Evolutionary conservation across 1,140 invertebrate genomes (phyloP).

Genomic region (Bombus pyrosoma): DNA sequence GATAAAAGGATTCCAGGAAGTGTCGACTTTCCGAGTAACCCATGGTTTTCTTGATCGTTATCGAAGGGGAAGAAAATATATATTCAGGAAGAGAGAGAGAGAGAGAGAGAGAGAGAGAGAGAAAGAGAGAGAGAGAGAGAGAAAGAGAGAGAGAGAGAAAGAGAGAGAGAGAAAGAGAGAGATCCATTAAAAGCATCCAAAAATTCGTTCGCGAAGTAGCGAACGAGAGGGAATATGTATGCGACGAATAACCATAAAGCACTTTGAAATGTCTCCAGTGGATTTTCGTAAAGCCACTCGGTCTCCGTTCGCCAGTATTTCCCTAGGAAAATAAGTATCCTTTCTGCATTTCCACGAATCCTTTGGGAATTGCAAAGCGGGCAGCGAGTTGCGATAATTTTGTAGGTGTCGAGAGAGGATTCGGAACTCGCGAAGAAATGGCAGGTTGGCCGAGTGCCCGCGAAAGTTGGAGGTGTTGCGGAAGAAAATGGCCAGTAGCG

Average conservation of each 20-base stretch:
- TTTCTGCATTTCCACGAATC: conserved; percentile 51
- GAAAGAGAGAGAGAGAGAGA: too few species aligned
- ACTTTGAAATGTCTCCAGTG: conserved; percentile 54
- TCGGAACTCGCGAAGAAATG: conserved; percentile 48
- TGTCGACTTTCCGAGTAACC: too few species aligned
- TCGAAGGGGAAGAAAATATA: neutral
- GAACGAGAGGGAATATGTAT: conserved; percentile 27
- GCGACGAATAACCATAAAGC: conserved; percentile 59
- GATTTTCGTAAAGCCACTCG: conserved; percentile 52
- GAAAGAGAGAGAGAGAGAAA: too few species aligned
- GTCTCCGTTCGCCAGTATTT: conserved; percentile 42
- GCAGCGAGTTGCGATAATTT: conserved; percentile 61
- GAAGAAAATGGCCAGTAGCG: conserved; percentile 52
- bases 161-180: neutral
- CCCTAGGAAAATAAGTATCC: conserved; percentile 61
- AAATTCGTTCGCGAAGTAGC: neutral
- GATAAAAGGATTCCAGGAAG: neutral
- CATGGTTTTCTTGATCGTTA: neutral
- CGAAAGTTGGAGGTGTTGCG: conserved; percentile 38
- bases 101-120: neutral
- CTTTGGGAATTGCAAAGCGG: conserved; percentile 64
- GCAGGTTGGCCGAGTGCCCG: conserved; percentile 65
- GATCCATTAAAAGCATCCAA: neutral
- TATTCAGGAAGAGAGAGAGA: neutral
- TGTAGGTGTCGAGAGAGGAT: conserved; percentile 62